Base-by-base conservation (phyloP, 2,797 vertebrate species). In the Anguilla anguilla region DNA sequence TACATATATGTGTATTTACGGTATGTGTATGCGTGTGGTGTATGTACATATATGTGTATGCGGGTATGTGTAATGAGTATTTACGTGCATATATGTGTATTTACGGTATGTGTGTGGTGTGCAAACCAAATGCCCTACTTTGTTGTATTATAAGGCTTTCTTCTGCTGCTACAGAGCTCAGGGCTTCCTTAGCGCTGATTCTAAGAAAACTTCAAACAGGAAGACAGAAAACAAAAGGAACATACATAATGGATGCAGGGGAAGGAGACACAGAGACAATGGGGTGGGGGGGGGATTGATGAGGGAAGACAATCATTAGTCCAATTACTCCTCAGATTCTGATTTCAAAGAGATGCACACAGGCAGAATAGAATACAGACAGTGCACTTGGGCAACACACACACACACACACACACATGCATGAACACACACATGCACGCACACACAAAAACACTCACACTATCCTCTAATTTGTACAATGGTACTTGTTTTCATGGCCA, bases 201-300 rank as follows among this genome's bases (percentile, higher is more conserved):
- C 79, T 2, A 82, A 82, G 43, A 49, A 82, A 51, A 49, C 79
- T 82, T 82, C 79, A 82, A 82, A 51, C 43, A 51, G 79, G 79
- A 82, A 49, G 43, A 6, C 7, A 51, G 22, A 49, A 77, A 19
- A 77, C 13, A 39, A 77, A 77, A 82, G 46, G 79, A 82, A 51
- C 7, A 81, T 81, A 1, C 19, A 25, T 81, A 81, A 46, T 46
- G 77, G 46, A 49, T 81, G 77, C 6, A 49, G 46, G 43, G 31
- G 39, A 22, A 82, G 19, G 51, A 10, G 22, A 13, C 19, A 10
- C 43, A n/a, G 19, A 81, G 35, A 22, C 4, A 49, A 3, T 17
- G 17, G 19, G 39, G 77, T 39, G 74, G 39, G 77, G 17, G 17
- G 31, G 72, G 10, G 31, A 31, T 1, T 7, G 28, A 11, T 11